Base-by-base conservation (phyloP, 1,140 invertebrate species). In the Trichogramma pretiosum region DNA sequence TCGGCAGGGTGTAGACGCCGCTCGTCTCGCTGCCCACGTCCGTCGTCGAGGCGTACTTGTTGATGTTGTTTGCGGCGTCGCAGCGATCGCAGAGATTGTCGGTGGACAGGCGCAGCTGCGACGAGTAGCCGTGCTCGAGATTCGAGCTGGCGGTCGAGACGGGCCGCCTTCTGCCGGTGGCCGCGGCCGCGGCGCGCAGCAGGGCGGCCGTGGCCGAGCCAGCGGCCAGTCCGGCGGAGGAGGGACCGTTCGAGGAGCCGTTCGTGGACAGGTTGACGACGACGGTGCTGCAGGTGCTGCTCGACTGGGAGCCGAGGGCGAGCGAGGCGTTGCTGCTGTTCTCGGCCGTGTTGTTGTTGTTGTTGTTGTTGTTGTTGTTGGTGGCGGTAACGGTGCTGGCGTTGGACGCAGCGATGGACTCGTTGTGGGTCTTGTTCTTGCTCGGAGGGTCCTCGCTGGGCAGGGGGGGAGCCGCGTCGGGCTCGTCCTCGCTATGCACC, bases 401-500 rank as follows among this genome's bases (percentile, higher is more conserved):
- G 18, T 19, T 58, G 48, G 17, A 53, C 24, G 33, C 49, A 47
- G 57, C 60, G 13, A 49, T 35, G 21, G 56, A 33, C 24, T 35
- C 39, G 26, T 30, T 48, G 42, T 60, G 61, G 26, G 46, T 32
- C 35, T 35, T 55, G 3, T 43, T 40, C 24, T 54, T 57, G 26
- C n/a, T 61, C 57, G 34, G 38, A 30, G 54, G 24, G 17, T 53
- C 57, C 46, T 70, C 68, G 14, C 62, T 65, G 14, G 71, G 58
- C 63, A 58, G 14, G 67, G 62, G 78, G 60, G 59, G 79, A 53
- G 56, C 77, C 55, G 60, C 87, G 70, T 91, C 88, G 47, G 88
- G 74, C 67, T 93, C 90, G 65, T 94, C 90, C 68, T 94, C 84
- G 41, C 89, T 93, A 65, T 93, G 89, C 37, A 94, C 88, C 52